Conservation (phyloP, 2,797 vertebrate species). For the Enteromius paludinosus region DNA sequence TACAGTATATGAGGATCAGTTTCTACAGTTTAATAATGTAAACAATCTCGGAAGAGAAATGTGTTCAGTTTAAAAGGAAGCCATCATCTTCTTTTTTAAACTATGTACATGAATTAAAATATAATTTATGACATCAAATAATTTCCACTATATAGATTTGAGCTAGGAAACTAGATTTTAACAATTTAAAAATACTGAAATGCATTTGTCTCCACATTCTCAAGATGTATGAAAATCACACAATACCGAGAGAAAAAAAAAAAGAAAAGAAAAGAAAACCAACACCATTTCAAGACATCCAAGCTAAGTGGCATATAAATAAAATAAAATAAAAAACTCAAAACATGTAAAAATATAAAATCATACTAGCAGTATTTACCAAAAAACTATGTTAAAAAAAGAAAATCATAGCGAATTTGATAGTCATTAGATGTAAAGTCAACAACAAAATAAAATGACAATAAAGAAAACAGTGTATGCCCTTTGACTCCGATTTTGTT, state of each 20-base stretch:
- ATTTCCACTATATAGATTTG: conserved; percentile 92
- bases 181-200: conserved; percentile 99
- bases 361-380: conserved; percentile 82
- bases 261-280: conserved; percentile 57
- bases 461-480: conserved; percentile 76
- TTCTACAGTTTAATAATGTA: conserved; percentile 99
- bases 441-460: conserved; percentile 45
- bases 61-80: conserved; percentile 96
- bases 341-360: conserved; percentile 90
- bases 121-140: conserved; percentile 99
- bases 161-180: conserved; percentile 99
- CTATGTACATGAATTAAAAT: conserved; percentile 99
- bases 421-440: conserved; percentile 81
- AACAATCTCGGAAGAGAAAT: conserved; percentile 96
- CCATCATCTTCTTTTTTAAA: conserved; percentile 89
- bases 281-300: conserved; percentile 89
- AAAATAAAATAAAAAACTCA: conserved; percentile 79
- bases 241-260: conserved; percentile 80
- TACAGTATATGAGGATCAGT: conserved; percentile 99
- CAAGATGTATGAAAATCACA: conserved; percentile 91
- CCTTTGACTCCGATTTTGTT: conserved; percentile 74
- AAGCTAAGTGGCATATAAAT: conserved; percentile 95
- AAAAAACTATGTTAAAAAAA: conserved; percentile 80
- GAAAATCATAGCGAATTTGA: conserved; percentile 77
- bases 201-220: conserved; percentile 87